Base-by-base conservation (phyloP, 2,113 vertebrate species). In the Cairina moschata region DNA sequence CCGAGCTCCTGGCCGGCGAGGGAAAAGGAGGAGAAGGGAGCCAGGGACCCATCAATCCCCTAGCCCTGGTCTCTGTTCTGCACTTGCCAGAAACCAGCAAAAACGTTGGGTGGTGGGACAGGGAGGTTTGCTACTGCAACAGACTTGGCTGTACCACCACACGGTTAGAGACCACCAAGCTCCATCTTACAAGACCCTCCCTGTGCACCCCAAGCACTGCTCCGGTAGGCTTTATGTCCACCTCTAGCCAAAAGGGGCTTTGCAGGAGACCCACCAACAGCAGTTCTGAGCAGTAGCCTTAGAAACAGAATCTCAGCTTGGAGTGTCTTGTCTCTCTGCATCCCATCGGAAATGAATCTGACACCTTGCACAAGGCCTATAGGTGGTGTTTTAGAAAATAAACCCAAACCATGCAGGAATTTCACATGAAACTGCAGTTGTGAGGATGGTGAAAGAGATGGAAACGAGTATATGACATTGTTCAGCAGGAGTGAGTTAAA, bases 161-260 rank as follows among this genome's bases (percentile, higher is more conserved):
- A 6, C 12, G 4, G 20, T 2, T 6, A 36, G n/a, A 28, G 14
- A 7, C 4, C 28, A 5, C 25, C 4, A 8, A 5, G 4, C 44
- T 55, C 34, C 38, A 16, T 28, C 8, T 14, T 25, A 44, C 5
- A 17, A 31, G 14, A 21, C 25, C 36, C 17, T 54, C 18, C 1
- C 40, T n/a, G 42, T 1, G 4, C 25, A 5, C 17, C 10, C 8
- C 4, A 13, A 32, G 15, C 0, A 11, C 8, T 17, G n/a, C 38
- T 46, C 28, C 31, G 25, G 8, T 9, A 2, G 0, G 13, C 36
- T 46, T 31, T 34, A 7, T 11, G 10, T 31, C 10, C 22, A 15
- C 4, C 17, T 18, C 2, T 9, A 71, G 25, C 18, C n/a, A 38
- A 28, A 63, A 48, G 25, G 21, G 38, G 4, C 31, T 76, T 86